phyloP scores from a whole-genome alignment of 2,113 vertebrate genomes.

The Bungarus multicinctus region DNA sequence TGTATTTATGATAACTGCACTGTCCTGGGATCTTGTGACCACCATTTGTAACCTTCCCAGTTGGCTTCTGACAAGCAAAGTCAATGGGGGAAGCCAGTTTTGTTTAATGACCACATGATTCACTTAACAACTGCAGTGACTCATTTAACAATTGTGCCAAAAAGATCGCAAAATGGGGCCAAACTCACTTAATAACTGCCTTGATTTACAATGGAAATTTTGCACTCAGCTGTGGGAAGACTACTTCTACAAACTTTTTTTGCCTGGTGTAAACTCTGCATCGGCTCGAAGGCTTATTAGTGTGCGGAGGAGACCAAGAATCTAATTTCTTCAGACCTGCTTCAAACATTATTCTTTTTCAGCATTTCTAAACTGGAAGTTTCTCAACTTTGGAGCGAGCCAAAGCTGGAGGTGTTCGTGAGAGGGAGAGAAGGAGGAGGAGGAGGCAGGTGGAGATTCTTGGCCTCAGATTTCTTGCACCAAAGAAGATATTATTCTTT shows the following conservation, averaged over 20 bases:
- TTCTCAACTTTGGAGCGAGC: not conserved
- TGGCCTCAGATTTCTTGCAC: not conserved
- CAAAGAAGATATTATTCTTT: not conserved
- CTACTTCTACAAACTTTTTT: not conserved
- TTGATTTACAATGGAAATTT: not conserved
- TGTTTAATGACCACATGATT: not conserved
- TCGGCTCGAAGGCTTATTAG: not conserved
- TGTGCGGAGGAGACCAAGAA: not conserved
- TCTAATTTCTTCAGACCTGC: not conserved
- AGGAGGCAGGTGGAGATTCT: not conserved
- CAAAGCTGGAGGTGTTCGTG: not conserved
- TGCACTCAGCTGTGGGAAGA: not conserved
- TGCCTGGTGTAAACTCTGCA: not conserved
- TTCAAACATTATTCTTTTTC: not conserved
- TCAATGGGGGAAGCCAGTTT: not conserved
- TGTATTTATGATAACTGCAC: not conserved
- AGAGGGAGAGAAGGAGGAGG: not conserved
- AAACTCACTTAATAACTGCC: not conserved
- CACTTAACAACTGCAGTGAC: not conserved
- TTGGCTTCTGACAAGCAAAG: not conserved
- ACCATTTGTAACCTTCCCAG: not conserved
- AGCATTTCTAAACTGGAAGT: not conserved
- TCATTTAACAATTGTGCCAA: not conserved
- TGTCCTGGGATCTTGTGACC: too few relatives aligned
- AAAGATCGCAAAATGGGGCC: not conserved